Conservation (phyloP, 2,888 invertebrate species). For the Tanytarsus gracilentus region DNA sequence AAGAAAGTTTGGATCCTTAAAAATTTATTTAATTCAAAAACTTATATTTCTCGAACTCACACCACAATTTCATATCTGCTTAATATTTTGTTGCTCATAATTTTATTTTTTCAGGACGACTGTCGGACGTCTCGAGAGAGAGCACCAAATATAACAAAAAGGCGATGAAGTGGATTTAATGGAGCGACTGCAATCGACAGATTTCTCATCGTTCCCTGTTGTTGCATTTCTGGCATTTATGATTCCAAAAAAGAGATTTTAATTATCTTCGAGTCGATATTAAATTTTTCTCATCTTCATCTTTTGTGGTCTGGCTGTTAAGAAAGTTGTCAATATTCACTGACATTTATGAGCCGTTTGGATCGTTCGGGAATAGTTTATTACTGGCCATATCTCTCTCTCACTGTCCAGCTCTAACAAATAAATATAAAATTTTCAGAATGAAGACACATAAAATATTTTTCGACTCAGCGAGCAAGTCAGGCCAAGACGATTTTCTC, state of each 20-base stretch:
- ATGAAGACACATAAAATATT: too few species aligned
- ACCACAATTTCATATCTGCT: too few species aligned
- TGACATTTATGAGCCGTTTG: slow-evolving; percentile 11
- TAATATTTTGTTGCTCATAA: neutral
- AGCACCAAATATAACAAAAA: neutral
- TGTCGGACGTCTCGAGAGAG: neutral
- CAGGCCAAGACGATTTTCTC: too few species aligned
- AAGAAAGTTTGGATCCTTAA: too few species aligned
- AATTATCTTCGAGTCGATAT: neutral
- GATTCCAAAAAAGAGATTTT: neutral
- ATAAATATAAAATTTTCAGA: too few species aligned
- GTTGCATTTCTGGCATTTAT: neutral
- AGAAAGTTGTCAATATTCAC: slow-evolving; percentile 20
- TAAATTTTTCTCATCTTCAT: neutral
- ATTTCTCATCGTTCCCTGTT: neutral
- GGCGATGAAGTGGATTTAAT: slow-evolving; percentile 16
- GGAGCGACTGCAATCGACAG: neutral
- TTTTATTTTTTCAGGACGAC: neutral
- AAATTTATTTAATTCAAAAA: too few species aligned
- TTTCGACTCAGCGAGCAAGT: too few species aligned
- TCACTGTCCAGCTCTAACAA: slow-evolving; percentile 1
- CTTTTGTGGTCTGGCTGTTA: neutral
- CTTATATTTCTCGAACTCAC: too few species aligned
- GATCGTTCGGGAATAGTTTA: neutral
- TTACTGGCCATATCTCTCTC: neutral